A percentile compares a stretch with the other conserved stretches of the same genome.
phyloP scores from a whole-genome alignment of 53 echinoderm and acorn worm genomes.

The Temnopleurus reevesii region DNA sequence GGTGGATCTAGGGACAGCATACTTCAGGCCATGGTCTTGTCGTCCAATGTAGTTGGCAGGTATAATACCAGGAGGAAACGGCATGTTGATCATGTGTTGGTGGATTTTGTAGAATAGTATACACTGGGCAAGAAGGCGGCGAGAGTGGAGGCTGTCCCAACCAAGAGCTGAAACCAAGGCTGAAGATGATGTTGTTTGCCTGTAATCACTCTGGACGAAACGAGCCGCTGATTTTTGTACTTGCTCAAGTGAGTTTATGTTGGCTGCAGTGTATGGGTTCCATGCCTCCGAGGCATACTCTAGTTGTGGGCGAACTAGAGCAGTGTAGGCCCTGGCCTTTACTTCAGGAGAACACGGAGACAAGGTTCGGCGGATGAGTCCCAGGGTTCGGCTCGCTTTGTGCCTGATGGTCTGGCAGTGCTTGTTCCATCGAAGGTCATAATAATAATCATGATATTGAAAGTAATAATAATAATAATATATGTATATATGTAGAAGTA shows the following conservation, averaged over 20 bases:
- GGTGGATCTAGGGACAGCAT: no score
- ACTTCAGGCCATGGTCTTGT: background rate
- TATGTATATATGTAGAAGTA: no score
- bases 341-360: conserved; percentile 54
- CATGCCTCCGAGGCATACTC: conserved; percentile 48
- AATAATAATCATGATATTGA: no score
- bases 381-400: conserved; percentile 48
- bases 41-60: background rate
- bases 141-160: conserved; percentile 5
- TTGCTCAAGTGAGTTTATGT: conserved; percentile 18
- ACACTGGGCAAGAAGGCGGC: background rate
- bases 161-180: background rate
- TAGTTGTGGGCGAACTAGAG: conserved; percentile 53
- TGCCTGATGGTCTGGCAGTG: conserved; percentile 47
- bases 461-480: no score
- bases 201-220: background rate
- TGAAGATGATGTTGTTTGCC: conserved; percentile 1
- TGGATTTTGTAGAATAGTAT: background rate
- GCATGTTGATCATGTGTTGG: background rate
- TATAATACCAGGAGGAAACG: background rate
- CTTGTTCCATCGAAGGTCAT: conserved; percentile 56
- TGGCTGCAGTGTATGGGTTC: conserved; percentile 40
- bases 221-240: conserved; percentile 51
- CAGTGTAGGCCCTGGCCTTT: conserved; percentile 40
- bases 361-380: conserved; percentile 41